Conservation (phyloP, 2,888 invertebrate genomes). For the Clitarchus hookeri region DNA sequence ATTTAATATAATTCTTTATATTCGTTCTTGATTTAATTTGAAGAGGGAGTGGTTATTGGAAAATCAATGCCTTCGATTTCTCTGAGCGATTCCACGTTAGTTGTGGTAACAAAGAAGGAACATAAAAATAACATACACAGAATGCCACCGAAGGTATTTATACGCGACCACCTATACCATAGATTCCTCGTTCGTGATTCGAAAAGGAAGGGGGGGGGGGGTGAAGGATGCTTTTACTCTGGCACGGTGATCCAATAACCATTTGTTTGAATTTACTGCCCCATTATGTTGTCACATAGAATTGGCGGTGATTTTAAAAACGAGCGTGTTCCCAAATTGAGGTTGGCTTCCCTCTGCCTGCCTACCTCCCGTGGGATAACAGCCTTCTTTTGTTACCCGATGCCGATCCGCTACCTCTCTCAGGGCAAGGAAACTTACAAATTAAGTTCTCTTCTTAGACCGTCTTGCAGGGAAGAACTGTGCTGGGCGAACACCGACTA, state of each 20-base stretch:
- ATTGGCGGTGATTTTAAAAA: slow-evolving; percentile 14
- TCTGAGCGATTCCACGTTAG: too few relatives aligned
- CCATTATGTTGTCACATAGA: not conserved
- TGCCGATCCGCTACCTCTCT: not conserved
- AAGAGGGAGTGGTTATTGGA: not conserved
- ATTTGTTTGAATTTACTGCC: slow-evolving; percentile 5
- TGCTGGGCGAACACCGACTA: too few relatives aligned
- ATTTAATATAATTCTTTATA: too few relatives aligned
- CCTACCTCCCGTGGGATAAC: not conserved
- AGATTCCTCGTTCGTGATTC: not conserved
- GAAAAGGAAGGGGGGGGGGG: not conserved
- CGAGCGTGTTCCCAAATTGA: slow-evolving; percentile 8
- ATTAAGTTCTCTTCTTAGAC: not conserved
- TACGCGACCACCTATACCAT: not conserved
- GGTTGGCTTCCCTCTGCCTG: not conserved
- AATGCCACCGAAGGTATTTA: not conserved
- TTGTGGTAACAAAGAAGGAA: too few relatives aligned
- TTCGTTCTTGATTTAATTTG: too few relatives aligned
- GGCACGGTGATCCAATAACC: not conserved
- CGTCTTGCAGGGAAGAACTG: not conserved
- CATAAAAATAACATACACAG: not conserved
- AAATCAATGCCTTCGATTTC: too few relatives aligned
- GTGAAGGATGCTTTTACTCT: not conserved
- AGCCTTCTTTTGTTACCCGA: not conserved
- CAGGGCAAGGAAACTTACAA: not conserved